Base-by-base conservation (phyloP, 2,113 vertebrate species). In the Elachura formosa region DNA sequence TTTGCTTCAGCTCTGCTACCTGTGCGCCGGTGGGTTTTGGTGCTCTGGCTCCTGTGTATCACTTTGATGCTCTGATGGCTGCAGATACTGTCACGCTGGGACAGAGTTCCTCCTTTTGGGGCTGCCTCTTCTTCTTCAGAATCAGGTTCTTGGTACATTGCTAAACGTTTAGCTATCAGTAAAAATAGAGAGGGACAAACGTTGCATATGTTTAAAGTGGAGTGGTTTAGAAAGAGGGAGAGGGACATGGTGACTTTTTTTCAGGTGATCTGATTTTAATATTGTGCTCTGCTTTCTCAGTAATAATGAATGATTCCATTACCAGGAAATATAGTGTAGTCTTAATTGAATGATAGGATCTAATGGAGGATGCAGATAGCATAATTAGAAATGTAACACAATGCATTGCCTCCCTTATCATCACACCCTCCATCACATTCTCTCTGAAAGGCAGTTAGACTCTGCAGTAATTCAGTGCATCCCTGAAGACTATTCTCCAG, bases 141-240 rank as follows among this genome's bases (percentile, higher is more conserved):
- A 78, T 99, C 99, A 38, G 97, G 94, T 92, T 99, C 99, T 95
- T 99, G 99, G 97, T 99, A 99, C 98, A 98, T 98, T 1, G 99
- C 99, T 86, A 99, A 97, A 73, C 99, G 98, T 75, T 94, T 98
- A 24, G 99, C 99, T 99, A 92, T 9, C 63, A 58, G 76, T 31
- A 84, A 48, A 94, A 90, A 84, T 3, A 56, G 28, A 87, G 2
- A 22, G 23, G 48, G 29, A 59, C 15, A 91, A 91, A 77, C 5
- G 25, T 24, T 19, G n/a, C 1, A 1, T 14, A 13, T 11, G 26
- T 79, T 82, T 62, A 40, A 71, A 1, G 2, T 29, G 13, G 14
- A 1, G 2, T 29, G 13, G 14, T 14, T 54, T 62, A 91, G 55
- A 80, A 87, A 76, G 54, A 76, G 16, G 15, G 14, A 88, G 55